A percentile compares a stretch with the other conserved stretches of the same genome.
phyloP scores from a whole-genome alignment of 2,113 vertebrate species.

The Etheostoma cragini region DNA sequence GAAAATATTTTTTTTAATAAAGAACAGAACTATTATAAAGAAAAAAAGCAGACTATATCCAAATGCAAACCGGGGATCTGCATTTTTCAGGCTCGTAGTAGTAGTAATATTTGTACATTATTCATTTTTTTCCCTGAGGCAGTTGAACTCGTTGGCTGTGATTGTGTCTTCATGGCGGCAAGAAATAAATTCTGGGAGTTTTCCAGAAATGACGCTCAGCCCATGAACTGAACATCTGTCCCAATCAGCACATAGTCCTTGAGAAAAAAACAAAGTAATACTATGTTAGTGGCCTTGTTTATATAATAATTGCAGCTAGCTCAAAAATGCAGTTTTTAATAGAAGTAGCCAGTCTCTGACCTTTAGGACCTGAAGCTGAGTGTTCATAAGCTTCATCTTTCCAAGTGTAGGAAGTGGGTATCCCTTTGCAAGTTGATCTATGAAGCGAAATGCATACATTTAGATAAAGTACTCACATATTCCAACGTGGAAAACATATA shows the following conservation, averaged over 20 bases:
- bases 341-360: slow-evolving; percentile 54
- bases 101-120: not conserved
- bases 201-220: slow-evolving; percentile 31
- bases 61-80: not conserved
- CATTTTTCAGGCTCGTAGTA: not conserved
- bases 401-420: slow-evolving; percentile 81
- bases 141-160: not conserved
- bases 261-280: not conserved
- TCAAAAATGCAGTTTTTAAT: not conserved
- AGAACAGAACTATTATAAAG: not conserved
- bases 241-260: slow-evolving; percentile 82
- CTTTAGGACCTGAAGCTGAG: slow-evolving; percentile 79
- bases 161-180: not conserved
- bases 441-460: not conserved
- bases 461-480: not conserved
- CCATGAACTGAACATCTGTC: slow-evolving; percentile 78
- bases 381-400: slow-evolving; percentile 80
- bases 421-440: slow-evolving; percentile 76
- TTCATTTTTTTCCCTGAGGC: not conserved
- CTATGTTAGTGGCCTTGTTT: not conserved
- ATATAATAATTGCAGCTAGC: accelerated
- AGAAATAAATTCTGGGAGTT: not conserved
- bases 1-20: too few species aligned
- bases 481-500: not conserved
- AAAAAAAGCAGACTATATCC: not conserved